Conservation (phyloP, 2,888 invertebrate genomes). For the Pyralis farinalis region DNA sequence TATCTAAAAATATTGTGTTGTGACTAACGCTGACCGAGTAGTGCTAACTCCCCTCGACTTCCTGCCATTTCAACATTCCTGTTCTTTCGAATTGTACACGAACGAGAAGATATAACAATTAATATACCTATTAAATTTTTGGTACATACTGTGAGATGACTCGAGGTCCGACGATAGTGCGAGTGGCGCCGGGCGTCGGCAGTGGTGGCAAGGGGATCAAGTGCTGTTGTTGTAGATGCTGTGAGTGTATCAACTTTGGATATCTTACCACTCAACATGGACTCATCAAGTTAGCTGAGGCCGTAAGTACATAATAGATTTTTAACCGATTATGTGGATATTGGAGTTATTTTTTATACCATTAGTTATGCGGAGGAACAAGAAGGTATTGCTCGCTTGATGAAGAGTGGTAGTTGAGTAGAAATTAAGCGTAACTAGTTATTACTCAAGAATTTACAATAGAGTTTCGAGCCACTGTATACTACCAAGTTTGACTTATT, state of each 20-base stretch:
- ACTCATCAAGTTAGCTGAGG: constrained; percentile 87
- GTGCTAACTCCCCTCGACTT: constrained; percentile 56
- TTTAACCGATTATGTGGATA: too few species aligned
- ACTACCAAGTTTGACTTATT: too few species aligned
- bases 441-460: too few species aligned
- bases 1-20: constrained; percentile 69
- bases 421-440: too few species aligned
- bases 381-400: too few species aligned
- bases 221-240: constrained; percentile 88
- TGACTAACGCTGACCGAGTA: constrained; percentile 65
- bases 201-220: constrained; percentile 78
- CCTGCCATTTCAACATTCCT: constrained; percentile 31
- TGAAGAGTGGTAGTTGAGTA: too few species aligned
- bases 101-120: too few species aligned
- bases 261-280: constrained; percentile 88
- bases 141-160: constrained; percentile 38
- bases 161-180: constrained; percentile 73
- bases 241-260: constrained; percentile 89
- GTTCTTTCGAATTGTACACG: constrained; percentile 1
- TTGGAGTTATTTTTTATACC: too few species aligned
- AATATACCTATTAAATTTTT: neutral
- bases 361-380: too few species aligned
- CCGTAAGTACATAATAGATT: constrained; percentile 77
- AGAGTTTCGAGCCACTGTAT: too few species aligned
- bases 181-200: constrained; percentile 55